Conservation (phyloP, 35 echinoderm and acorn worm genomes). For the Apostichopus californicus region DNA sequence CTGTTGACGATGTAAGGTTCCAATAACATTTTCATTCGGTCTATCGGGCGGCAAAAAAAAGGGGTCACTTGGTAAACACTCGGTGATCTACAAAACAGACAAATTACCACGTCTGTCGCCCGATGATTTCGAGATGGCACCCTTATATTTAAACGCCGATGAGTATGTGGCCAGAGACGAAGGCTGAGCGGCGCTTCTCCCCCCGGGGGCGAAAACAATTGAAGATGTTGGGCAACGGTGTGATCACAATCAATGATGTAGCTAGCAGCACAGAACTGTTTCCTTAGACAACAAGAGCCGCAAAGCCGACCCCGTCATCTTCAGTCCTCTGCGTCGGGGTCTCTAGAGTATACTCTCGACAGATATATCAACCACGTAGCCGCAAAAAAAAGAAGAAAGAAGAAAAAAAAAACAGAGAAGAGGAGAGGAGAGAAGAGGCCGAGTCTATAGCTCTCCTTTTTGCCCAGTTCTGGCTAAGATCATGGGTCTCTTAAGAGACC, state of each 20-base stretch:
- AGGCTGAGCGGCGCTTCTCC: too few species aligned
- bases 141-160: not conserved
- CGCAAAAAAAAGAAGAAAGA: too few species aligned
- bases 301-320: not conserved
- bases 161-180: not conserved
- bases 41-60: not conserved
- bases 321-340: not conserved
- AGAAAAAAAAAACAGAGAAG: not conserved
- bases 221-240: not conserved
- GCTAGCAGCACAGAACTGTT: not conserved
- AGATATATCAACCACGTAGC: not conserved
- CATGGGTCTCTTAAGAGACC: too few species aligned
- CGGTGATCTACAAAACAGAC: not conserved
- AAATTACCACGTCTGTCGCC: not conserved
- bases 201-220: not conserved
- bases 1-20: not conserved
- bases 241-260: not conserved
- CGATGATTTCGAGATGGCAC: not conserved
- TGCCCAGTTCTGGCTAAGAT: too few species aligned
- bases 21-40: conserved; percentile 18
- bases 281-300: conserved; percentile 2
- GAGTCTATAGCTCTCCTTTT: not conserved
- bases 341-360: conserved; percentile 4
- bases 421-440: not conserved
- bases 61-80: not conserved